Evolutionary conservation across 2,888 invertebrate genomes (phyloP).

Genomic region (Stenurella melanura): DNA sequence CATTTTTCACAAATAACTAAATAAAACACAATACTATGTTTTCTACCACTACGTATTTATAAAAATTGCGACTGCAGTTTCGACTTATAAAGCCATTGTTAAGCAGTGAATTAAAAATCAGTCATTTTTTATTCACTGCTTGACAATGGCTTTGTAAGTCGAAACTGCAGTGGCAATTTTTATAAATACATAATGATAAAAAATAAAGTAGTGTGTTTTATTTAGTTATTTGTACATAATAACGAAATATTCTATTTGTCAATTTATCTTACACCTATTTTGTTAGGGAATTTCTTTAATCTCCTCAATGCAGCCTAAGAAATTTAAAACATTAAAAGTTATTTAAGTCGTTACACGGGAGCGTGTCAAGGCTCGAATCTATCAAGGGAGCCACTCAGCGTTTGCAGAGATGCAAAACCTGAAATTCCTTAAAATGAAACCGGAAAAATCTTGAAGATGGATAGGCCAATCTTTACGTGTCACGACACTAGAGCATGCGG

Average conservation of each 20-base stretch:
- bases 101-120: no score
- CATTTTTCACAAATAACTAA: no score
- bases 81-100: no score
- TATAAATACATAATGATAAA: no score
- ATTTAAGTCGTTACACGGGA: slow-evolving; percentile 59
- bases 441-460: slow-evolving; percentile 65
- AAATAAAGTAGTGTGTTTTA: no score
- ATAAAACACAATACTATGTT: no score
- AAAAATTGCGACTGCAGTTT: no score
- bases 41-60: no score
- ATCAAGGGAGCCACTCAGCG: slow-evolving; percentile 61
- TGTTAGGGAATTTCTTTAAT: slow-evolving; percentile 42
- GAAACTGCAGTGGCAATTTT: no score
- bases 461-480: slow-evolving; percentile 66
- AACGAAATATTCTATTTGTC: background rate
- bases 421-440: slow-evolving; percentile 59
- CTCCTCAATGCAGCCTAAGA: slow-evolving; percentile 46
- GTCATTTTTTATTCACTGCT: no score
- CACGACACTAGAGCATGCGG: slow-evolving; percentile 52
- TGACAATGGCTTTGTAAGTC: no score
- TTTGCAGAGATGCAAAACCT: slow-evolving; percentile 53
- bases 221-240: no score
- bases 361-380: slow-evolving; percentile 60
- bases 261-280: slow-evolving; percentile 31
- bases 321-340: slow-evolving; percentile 61